Evolutionary conservation across 2,888 invertebrate species (phyloP).

Genomic region (Microctonus brassicae): DNA sequence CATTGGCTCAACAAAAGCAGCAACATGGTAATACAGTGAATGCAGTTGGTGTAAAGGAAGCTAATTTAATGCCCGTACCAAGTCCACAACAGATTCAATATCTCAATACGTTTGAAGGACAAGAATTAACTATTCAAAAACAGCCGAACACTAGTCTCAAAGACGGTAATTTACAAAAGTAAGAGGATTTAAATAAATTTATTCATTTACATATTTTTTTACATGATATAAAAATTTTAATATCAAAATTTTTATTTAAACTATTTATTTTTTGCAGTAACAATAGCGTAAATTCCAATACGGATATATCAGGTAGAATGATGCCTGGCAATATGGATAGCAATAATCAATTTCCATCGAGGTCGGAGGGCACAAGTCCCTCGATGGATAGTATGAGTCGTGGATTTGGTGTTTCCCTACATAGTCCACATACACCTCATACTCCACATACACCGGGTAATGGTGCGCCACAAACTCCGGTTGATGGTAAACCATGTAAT

Average conservation of each 20-base stretch:
- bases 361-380: slow-evolving; percentile 66
- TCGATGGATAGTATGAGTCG: slow-evolving; percentile 66
- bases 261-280: slow-evolving; percentile 14
- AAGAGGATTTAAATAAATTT: slow-evolving; percentile 63
- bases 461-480: slow-evolving; percentile 65
- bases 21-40: slow-evolving; percentile 66
- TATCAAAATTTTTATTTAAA: not conserved
- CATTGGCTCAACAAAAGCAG: slow-evolving; percentile 76
- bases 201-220: not conserved
- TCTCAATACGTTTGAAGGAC: slow-evolving; percentile 95
- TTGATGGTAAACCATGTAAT: slow-evolving; percentile 57
- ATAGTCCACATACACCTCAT: slow-evolving; percentile 67
- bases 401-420: slow-evolving; percentile 64
- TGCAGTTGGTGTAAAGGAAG: slow-evolving; percentile 77
- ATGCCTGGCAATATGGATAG: slow-evolving; percentile 59
- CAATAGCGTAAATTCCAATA: slow-evolving; percentile 52
- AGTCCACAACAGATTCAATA: slow-evolving; percentile 97
- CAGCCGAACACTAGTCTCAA: slow-evolving; percentile 92
- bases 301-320: slow-evolving; percentile 64
- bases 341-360: slow-evolving; percentile 58
- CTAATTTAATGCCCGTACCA: slow-evolving; percentile 94
- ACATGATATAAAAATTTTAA: not conserved
- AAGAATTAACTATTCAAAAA: slow-evolving; percentile 96
- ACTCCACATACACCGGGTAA: slow-evolving; percentile 66
- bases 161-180: slow-evolving; percentile 82